These are phyloP conservation scores for Lagria hirta DNA, from an alignment of 2,888 invertebrate species.

Conservation along the genomic window DNA sequence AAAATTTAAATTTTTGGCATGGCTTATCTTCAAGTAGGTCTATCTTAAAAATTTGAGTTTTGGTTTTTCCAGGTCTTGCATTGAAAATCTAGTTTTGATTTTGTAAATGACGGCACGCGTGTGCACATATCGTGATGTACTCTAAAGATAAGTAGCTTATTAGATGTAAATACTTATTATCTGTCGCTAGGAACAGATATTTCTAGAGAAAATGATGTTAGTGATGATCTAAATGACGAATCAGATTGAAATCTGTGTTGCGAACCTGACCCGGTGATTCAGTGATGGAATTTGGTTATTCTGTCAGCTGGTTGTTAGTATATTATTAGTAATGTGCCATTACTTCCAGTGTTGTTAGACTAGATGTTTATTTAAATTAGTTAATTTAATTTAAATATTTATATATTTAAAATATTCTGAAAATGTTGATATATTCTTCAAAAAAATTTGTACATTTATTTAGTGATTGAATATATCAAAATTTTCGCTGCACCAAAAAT, in stretches of 20 bases:
- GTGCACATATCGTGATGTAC: conserved; percentile 41
- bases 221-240: conserved; percentile 27
- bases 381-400: conserved; percentile 50
- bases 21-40: conserved; percentile 5
- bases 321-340: conserved; percentile 51
- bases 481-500: conserved; percentile 50
- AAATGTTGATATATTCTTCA: conserved; percentile 51
- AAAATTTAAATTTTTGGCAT: conserved; percentile 13
- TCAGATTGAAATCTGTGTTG: conserved; percentile 25
- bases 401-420: conserved; percentile 39
- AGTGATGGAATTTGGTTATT: conserved; percentile 55
- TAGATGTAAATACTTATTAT: conserved; percentile 38
- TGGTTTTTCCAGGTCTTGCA: conserved; percentile 16
- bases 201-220: conserved; percentile 34
- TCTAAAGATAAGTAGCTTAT: conserved; percentile 36
- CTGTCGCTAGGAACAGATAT: conserved; percentile 30
- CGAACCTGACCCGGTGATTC: conserved; percentile 38
- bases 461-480: conserved; percentile 47
- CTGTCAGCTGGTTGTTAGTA: conserved; percentile 50
- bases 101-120: conserved; percentile 36
- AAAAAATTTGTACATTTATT: conserved; percentile 25
- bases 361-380: conserved; percentile 52
- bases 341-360: conserved; percentile 52
- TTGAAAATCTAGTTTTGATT: conserved; percentile 25
- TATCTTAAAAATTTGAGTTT: conserved; percentile 15